Conservation (phyloP, 2,113 vertebrate species). For the Tauraco erythrolophus region DNA sequence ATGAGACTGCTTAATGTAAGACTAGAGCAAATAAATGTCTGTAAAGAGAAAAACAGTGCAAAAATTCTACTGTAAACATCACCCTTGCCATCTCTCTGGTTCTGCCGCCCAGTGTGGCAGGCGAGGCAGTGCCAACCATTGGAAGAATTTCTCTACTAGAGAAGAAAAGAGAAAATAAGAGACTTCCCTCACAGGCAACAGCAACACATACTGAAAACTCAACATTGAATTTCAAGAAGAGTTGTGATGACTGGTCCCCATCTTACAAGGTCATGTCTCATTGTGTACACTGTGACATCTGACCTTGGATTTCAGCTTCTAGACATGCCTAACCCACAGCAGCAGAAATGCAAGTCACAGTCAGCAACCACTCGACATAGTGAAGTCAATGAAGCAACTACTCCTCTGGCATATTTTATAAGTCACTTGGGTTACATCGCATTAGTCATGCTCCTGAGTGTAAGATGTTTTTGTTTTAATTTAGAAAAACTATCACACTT, state of each 20-base stretch:
- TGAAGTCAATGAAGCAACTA: not conserved
- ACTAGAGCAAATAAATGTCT: not conserved
- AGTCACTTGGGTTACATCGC: not conserved
- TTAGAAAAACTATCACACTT: constrained; percentile 73
- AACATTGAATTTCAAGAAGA: not conserved
- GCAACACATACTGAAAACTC: accelerated
- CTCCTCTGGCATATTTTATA: accelerated
- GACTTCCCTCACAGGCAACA: not conserved
- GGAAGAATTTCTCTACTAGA: not conserved
- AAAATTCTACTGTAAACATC: not conserved
- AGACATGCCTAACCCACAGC: not conserved
- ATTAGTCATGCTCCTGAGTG: constrained; percentile 62
- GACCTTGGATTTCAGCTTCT: not conserved
- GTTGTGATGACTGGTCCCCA: not conserved
- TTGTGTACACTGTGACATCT: accelerated
- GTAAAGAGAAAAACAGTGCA: not conserved
- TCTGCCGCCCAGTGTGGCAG: not conserved
- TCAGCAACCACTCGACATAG: accelerated
- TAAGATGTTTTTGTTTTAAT: constrained; percentile 68
- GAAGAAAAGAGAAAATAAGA: not conserved
- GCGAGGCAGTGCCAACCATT: not conserved
- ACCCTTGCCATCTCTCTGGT: not conserved
- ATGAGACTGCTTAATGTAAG: not conserved
- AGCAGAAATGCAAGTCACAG: not conserved
- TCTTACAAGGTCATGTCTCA: not conserved